Evolutionary conservation across 2,113 vertebrate species (phyloP).

Genomic region (Peucedramus taeniatus): DNA sequence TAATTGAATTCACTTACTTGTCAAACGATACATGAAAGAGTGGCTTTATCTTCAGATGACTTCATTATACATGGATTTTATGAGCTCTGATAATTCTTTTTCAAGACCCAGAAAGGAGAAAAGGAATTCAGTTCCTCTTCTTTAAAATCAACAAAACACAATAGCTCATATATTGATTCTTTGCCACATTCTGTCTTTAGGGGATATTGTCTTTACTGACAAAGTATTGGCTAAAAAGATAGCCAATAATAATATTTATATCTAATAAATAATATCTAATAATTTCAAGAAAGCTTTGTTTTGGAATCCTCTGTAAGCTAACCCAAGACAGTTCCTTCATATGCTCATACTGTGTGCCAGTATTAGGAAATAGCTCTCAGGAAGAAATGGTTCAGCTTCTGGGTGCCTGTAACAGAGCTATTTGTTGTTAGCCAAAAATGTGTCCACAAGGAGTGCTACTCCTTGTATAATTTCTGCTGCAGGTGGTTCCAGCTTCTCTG

Average conservation of each 20-base stretch:
- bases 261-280: too few species aligned
- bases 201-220: background rate
- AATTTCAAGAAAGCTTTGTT: background rate
- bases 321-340: background rate
- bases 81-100: background rate
- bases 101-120: background rate
- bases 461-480: background rate
- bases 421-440: background rate
- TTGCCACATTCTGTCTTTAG: background rate
- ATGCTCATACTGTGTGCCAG: background rate
- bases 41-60: background rate
- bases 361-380: background rate
- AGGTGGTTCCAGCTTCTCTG: background rate
- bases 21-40: background rate
- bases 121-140: background rate
- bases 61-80: background rate
- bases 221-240: background rate
- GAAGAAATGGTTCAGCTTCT: background rate
- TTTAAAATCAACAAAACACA: background rate
- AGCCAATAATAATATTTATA: too few species aligned
- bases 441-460: background rate
- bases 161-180: background rate
- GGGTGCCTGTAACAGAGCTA: background rate
- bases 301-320: background rate
- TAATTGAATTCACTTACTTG: conserved; percentile 2